Conservation (phyloP, 2,888 invertebrate species). For the Smittia aterrima region DNA sequence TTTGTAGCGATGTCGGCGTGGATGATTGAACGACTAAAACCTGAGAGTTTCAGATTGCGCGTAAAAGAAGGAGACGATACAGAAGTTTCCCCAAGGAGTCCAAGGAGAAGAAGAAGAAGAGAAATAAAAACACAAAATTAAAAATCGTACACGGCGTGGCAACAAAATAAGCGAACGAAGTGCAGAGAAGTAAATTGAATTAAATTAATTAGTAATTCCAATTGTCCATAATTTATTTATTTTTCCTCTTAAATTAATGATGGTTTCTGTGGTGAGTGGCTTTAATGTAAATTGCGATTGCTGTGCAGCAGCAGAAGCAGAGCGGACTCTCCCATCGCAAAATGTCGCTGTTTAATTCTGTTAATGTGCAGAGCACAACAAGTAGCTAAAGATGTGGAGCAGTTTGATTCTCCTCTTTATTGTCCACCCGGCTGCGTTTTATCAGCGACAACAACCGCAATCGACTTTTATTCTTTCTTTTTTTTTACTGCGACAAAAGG, state of each 20-base stretch:
- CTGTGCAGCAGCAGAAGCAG: neutral
- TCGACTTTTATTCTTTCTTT: too few species aligned
- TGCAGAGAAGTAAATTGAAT: constrained; percentile 35
- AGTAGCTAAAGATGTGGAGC: too few species aligned
- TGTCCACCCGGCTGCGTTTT: too few species aligned
- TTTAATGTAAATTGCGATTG: constrained; percentile 22
- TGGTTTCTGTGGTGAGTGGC: neutral
- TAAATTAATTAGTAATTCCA: constrained; percentile 40
- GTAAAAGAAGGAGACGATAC: neutral
- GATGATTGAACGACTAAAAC: constrained; percentile 53
- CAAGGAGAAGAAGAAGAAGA: neutral
- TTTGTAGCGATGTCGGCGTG: constrained; percentile 49
- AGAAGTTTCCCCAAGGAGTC: constrained; percentile 16
- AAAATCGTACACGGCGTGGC: constrained; percentile 9
- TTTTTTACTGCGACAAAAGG: too few species aligned
- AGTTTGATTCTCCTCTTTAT: too few species aligned
- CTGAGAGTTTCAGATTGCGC: constrained; percentile 45
- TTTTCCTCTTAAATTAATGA: neutral
- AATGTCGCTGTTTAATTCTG: constrained; percentile 2
- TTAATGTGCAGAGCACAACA: neutral
- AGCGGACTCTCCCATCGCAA: neutral
- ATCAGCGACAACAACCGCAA: too few species aligned
- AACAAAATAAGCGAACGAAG: neutral
- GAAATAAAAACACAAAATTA: constrained; percentile 15
- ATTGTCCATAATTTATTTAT: constrained; percentile 39